Evolutionary conservation across 2,797 vertebrate species (phyloP), one percentile per base, ranked within the genome.

Genomic region (Agapornis canus): DNA sequence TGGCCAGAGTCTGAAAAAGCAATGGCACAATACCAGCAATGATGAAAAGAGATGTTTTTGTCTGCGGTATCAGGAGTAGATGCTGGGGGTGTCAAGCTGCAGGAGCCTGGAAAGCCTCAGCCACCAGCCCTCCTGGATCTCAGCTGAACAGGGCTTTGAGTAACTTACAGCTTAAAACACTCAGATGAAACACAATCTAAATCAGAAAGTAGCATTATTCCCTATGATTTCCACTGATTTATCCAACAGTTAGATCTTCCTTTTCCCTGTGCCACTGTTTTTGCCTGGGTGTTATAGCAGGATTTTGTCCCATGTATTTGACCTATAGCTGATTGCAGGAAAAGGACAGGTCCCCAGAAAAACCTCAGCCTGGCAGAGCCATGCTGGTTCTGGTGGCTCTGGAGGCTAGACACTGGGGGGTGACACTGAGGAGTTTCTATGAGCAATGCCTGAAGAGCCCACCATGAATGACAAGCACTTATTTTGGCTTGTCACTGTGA

Each of bases 401-500:
- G 5, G 37, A 29, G 59, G 17, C 10, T 49, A 37, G 37, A 26
- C 48, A 15, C 35, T 35, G 13, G 11, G 16, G 19, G 60, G 3
- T 13, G 54, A 15, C 35, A n/a, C 20, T n/a, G 6, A 32, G 18
- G 65, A 59, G 49, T 2, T 8, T 42, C 57, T 63, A 42, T 14
- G 14, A 31, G 68, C 66, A 15, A 4, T 11, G 16, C 79, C 57
- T 47, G 37, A 45, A 49, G 32, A 39, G 31, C 61, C 27, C n/a
- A 1, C 88, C 76, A 18, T 2, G 26, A 91, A 63, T 72, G 45
- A 49, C 39, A n/a, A 86, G 92, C 39, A 48, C 60, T 86, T 83
- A 76, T 79, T 95, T 93, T 66, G 80, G 75, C 94, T 91, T 71
- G 81, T 86, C n/a, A 23, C 68, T 91, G 88, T 68, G 94, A 78